These are phyloP conservation scores for Enhydra lutris DNA, from an alignment of 2,113 vertebrate genomes.

Conservation along the genomic window DNA sequence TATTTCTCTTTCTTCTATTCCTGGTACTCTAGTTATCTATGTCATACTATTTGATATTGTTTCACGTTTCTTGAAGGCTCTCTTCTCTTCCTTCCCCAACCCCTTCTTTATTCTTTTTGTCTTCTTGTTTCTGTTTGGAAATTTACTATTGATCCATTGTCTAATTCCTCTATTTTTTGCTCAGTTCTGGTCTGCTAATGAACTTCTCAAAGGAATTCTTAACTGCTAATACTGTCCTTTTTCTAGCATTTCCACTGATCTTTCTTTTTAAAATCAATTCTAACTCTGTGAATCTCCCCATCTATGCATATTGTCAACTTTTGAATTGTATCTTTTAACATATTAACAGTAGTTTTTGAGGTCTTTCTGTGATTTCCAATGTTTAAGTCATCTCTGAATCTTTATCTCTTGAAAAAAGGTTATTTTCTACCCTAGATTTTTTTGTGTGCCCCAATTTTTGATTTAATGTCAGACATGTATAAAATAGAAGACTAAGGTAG, in stretches of 20 bases:
- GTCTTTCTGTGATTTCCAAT: not conserved
- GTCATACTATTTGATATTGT: not conserved
- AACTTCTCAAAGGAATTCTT: not conserved
- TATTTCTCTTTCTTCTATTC: not conserved
- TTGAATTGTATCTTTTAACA: not conserved
- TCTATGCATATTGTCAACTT: not conserved
- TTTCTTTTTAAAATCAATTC: not conserved
- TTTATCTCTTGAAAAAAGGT: not conserved
- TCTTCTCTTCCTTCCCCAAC: not conserved
- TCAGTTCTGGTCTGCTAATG: not conserved
- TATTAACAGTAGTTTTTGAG: not conserved
- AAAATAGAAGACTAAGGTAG: not conserved
- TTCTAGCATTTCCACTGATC: not conserved
- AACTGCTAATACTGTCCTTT: not conserved
- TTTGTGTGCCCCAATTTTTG: not conserved
- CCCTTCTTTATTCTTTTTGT: not conserved
- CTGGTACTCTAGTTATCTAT: not conserved
- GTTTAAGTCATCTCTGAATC: not conserved
- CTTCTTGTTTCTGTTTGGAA: not conserved
- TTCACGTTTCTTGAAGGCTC: not conserved
- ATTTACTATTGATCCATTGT: not conserved
- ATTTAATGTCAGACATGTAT: not conserved
- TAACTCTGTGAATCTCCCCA: not conserved
- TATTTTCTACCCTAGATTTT: not conserved
- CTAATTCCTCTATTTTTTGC: not conserved